Base-by-base conservation (phyloP, 2,888 invertebrate species). In the Bombylius major region DNA sequence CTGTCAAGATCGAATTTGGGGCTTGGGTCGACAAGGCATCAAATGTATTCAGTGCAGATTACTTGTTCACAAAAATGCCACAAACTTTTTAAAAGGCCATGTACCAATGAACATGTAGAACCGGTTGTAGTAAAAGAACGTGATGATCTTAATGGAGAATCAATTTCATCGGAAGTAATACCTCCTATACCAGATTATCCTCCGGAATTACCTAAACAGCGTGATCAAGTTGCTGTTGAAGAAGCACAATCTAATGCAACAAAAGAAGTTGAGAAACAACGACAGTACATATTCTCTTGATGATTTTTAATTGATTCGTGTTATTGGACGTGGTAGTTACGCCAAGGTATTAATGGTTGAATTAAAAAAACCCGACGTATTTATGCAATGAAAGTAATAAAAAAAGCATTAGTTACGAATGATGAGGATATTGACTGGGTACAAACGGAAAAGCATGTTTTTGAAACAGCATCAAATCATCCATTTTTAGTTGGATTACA, bases 301-400 rank as follows among this genome's bases (percentile, higher is more conserved):
- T 60, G 98, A 99, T 79, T 99, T 99, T 75, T 94, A 97, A 71
- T 80, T 99, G 71, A 88, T 99, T 71, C 86, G 96, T 23, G 99
- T 99, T 57, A 99, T 99, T 72, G 99, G 99, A 45, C 84, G 99
- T 58, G 99, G 99, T 57, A 96, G 96, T 57, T 99, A 99, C 75
- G 99, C 99, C 61, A 99, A 99, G 81, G 98, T 98, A 64, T 82
- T 98, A 64, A 94, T 97, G 90, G 99, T 98, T 47, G 98, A 99
- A 75, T 79, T 98, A 70, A 91, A 88, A 86, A 88, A 66, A 98
- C 97, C 57, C 86, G 88, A 67, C 86, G 97, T 68, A 94, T 99
- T 66, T 99, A 99, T 77, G 99, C 99, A 51, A 99, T 99, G 96
- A 99, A 99, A 78, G 94, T 97, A 65, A 99, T 99, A 70, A 99